Evolutionary conservation across 1,140 invertebrate species (phyloP).

Genomic region (Rhysida immarginata): DNA sequence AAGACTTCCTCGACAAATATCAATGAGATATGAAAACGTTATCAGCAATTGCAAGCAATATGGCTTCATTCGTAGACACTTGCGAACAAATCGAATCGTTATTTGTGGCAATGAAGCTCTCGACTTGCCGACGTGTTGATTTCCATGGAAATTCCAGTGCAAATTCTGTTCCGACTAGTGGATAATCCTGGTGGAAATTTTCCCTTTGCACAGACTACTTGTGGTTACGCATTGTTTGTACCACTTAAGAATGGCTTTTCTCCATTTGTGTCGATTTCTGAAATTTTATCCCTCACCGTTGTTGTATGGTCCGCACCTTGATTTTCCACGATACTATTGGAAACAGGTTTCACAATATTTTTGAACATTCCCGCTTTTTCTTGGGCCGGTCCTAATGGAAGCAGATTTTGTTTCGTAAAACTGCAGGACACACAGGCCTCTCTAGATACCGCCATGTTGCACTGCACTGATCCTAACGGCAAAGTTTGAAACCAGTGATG

Average conservation of each 20-base stretch:
- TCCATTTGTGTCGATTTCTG: neutral
- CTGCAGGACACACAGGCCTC: neutral
- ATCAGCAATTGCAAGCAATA: neutral
- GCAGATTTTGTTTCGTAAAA: neutral
- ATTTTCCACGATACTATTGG: too few species aligned
- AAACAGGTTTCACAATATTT: too few species aligned
- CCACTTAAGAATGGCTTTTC: neutral
- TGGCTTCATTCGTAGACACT: neutral
- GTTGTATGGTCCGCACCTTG: too few species aligned
- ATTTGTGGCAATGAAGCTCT: neutral
- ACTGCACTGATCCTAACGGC: neutral
- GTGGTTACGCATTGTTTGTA: neutral
- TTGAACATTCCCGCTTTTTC: too few species aligned
- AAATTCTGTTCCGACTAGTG: too few species aligned
- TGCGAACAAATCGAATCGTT: neutral
- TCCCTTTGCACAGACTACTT: neutral
- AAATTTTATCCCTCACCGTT: neutral
- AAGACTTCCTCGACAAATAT: too few species aligned
- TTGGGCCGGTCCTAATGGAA: too few species aligned
- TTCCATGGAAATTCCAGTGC: too few species aligned
- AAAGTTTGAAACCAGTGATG: neutral
- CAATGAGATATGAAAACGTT: too few species aligned
- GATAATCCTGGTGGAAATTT: too few species aligned
- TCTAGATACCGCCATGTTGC: neutral
- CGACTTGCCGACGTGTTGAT: neutral